Conservation (phyloP, 2,113 vertebrate species). For the Canis aureus region DNA sequence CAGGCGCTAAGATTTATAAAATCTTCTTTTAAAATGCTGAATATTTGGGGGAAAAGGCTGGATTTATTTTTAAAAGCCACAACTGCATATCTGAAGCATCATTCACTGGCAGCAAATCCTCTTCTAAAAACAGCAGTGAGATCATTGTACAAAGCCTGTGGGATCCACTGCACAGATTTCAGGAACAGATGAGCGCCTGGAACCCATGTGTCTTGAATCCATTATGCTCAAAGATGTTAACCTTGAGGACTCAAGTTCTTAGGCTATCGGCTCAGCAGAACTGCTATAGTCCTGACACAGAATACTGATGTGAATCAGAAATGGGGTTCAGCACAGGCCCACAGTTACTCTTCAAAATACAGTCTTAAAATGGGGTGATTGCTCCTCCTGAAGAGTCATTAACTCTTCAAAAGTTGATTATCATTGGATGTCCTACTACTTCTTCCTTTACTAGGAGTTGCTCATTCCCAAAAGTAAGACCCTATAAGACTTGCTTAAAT, state of each 20-base stretch:
- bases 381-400: not conserved
- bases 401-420: not conserved
- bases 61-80: constrained; percentile 60
- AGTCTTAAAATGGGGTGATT: not conserved
- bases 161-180: not conserved
- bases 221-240: not conserved
- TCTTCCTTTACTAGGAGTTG: constrained; percentile 19
- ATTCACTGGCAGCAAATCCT: not conserved
- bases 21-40: constrained; percentile 56
- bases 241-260: not conserved
- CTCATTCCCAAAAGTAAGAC: not conserved
- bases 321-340: not conserved
- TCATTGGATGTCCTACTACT: not conserved
- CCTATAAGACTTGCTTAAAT: not conserved
- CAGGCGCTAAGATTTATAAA: constrained; percentile 63
- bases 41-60: constrained; percentile 23
- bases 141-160: not conserved
- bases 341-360: not conserved
- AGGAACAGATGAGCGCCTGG: not conserved
- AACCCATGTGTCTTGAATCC: not conserved
- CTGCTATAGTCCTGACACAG: rapidly evolving
- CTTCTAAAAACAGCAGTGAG: constrained; percentile 41
- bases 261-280: not conserved
- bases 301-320: not conserved
- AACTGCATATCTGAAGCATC: not conserved